Evolutionary conservation across 1,140 invertebrate genomes (phyloP).

Genomic region (Heliconius congener): DNA sequence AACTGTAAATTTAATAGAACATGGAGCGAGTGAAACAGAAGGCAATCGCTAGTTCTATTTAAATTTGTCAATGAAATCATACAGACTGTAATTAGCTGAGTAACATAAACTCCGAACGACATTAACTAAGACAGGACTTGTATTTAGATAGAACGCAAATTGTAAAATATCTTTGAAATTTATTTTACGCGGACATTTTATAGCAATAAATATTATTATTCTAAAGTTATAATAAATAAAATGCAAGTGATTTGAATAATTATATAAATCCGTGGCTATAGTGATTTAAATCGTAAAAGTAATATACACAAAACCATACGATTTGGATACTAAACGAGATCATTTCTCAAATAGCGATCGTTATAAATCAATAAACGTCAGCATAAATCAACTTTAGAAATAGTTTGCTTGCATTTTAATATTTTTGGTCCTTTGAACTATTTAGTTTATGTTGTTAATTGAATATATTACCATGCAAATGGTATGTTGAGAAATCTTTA

Average conservation of each 20-base stretch:
- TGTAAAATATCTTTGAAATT: slow-evolving; percentile 10
- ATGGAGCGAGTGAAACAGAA: not conserved
- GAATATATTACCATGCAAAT: slow-evolving; percentile 8
- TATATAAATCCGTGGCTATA: slow-evolving; percentile 10
- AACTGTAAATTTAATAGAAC: not conserved
- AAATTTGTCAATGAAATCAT: slow-evolving; percentile 3
- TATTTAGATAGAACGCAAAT: not conserved
- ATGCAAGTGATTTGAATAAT: slow-evolving; percentile 1
- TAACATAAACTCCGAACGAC: slow-evolving; percentile 2
- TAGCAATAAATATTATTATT: slow-evolving; percentile 12
- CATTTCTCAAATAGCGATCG: slow-evolving; percentile 32
- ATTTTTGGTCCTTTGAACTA: slow-evolving; percentile 16
- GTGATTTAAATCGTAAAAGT: slow-evolving; percentile 25
- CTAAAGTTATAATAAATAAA: slow-evolving; percentile 7
- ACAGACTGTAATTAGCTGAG: not conserved
- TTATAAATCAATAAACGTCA: slow-evolving; percentile 38
- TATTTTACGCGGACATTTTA: not conserved
- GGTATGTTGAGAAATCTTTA: not conserved
- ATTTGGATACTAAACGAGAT: slow-evolving; percentile 30
- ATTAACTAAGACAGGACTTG: slow-evolving; percentile 1
- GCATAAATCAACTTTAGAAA: slow-evolving; percentile 38
- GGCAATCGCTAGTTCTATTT: not conserved
- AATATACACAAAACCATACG: slow-evolving; percentile 28
- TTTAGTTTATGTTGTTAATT: slow-evolving; percentile 19
- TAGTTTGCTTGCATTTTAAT: slow-evolving; percentile 31